Percentiles rank a stretch among this genome's conserved stretches.
Evolutionary conservation across 2,113 vertebrate species (phyloP).

Genomic region (Neodon shergylaensis): DNA sequence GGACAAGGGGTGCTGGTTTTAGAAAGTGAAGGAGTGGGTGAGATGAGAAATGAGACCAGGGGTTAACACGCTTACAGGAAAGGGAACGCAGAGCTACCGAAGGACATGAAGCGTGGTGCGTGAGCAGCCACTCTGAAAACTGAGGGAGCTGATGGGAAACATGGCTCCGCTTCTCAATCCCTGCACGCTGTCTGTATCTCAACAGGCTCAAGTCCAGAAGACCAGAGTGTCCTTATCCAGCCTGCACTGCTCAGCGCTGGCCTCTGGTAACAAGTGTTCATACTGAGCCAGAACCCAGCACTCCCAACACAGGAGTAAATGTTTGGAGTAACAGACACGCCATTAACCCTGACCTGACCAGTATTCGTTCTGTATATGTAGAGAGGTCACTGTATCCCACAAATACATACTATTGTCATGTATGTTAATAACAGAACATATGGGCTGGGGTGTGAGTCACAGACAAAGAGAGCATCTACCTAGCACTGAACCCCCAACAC

Average conservation of each 20-base stretch:
- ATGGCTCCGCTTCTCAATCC: too few species aligned
- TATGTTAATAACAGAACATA: neutral
- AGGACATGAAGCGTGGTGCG: accelerated
- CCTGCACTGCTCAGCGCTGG: neutral
- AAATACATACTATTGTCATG: neutral
- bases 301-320: neutral
- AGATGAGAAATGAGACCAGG: neutral
- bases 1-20: neutral
- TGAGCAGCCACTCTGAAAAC: neutral
- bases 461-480: neutral
- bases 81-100: accelerated
- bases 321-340: neutral
- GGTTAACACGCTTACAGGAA: neutral
- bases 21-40: neutral
- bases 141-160: accelerated
- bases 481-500: neutral
- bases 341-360: neutral
- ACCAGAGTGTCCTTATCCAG: neutral
- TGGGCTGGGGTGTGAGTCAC: neutral
- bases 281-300: neutral
- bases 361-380: accelerated
- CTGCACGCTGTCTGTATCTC: accelerated
- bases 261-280: neutral
- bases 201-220: neutral
- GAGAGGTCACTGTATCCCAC: neutral